These are phyloP conservation scores for Engystomops pustulosus DNA, from an alignment of 2,113 vertebrate genomes.

Conservation along the genomic window DNA sequence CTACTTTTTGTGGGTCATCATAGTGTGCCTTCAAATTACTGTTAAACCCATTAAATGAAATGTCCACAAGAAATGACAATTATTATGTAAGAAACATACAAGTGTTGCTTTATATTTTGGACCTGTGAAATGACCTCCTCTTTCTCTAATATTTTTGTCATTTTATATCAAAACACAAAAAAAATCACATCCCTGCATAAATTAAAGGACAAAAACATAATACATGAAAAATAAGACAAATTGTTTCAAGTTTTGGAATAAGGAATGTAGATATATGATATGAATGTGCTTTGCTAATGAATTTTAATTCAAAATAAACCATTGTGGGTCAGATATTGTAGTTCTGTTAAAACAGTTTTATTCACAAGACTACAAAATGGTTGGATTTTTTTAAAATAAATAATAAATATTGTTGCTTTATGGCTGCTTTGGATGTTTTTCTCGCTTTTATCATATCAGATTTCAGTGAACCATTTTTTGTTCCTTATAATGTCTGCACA, in stretches of 20 bases:
- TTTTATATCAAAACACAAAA: too few species aligned
- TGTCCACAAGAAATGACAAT: background rate
- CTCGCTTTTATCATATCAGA: background rate
- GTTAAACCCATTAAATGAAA: background rate
- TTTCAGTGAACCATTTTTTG: background rate
- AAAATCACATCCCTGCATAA: too few species aligned
- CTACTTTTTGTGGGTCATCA: background rate
- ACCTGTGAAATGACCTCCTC: background rate
- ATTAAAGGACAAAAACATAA: background rate
- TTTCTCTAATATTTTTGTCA: too few species aligned
- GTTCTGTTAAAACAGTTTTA: background rate
- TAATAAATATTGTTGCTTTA: background rate
- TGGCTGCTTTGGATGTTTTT: background rate
- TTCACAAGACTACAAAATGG: background rate
- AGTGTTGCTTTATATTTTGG: background rate
- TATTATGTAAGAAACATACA: background rate
- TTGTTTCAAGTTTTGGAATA: background rate
- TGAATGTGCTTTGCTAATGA: background rate
- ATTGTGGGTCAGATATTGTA: background rate
- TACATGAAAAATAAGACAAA: background rate
- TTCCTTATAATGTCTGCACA: constrained; percentile 26
- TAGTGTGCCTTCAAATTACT: background rate
- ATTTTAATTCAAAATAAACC: background rate
- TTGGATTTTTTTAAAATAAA: background rate
- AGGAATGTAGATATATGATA: background rate